Base-by-base conservation (phyloP, 64 coral and sea anemone genomes). In the Actinia tenebrosa region DNA sequence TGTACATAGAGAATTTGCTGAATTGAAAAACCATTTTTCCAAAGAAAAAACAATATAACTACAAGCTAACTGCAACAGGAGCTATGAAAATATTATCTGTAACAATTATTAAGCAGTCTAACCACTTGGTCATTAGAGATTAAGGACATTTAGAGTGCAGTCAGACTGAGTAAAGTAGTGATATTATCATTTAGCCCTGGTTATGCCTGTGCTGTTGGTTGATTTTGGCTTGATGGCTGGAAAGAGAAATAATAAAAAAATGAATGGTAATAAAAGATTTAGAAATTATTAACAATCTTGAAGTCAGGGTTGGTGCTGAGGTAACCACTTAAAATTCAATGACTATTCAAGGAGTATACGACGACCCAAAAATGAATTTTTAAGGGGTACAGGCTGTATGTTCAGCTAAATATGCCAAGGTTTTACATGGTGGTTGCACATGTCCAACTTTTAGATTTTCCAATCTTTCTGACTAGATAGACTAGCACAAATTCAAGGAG, bases 161-260 rank as follows among this genome's bases (percentile, higher is more conserved):
- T 75, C 11, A 13, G 69, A 42, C 26, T 75, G 69, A 14, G 26
- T 15, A 42, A 7, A 23, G 69, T 30, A 5, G 23, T 68, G 18
- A 22, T 84, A 75, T 11, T 10, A 58, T 37, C 16, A 69, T 44
- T 50, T 16, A 1, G 14, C 11, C 9, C 46, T 26, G 16, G 27
- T 78, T 45, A 89, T 60, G 88, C 88, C 30, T 89, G 83, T 11
- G 54, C 88, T 84, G 80, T n/a, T 75, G 88, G 27, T 59, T 77
- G 62, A 60, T 22, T 71, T 44, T 84, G 69, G 69, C 69, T n/a
- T 72, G 26, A 27, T 43, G 64, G 10, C 88, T 89, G 64, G 2
- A 89, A 84, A 22, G 30, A 37, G 44, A 15, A 45, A n/a, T n/a
- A n/a, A n/a, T n/a, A 56, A 25, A 84, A 25, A 37, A 43, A 60